Conservation (phyloP, 1,140 invertebrate species). For the Oedothorax gibbosus region DNA sequence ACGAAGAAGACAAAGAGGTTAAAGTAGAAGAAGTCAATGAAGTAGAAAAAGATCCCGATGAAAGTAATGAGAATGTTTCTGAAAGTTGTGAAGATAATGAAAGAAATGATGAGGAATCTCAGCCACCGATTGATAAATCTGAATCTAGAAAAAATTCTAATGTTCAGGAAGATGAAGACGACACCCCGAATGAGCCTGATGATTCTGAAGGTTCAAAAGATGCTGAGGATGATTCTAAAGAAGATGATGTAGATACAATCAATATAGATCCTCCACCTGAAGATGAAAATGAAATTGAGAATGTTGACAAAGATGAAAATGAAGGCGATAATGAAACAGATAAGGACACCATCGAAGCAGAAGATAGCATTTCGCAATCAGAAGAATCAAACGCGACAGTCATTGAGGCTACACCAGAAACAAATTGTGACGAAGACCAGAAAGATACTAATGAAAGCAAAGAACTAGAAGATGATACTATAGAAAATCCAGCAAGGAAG, state of each 20-base stretch:
- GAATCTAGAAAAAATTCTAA: neutral
- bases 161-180: constrained; percentile 15
- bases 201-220: neutral
- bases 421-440: constrained; percentile 1
- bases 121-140: neutral
- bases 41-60: neutral
- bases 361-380: neutral
- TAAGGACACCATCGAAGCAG: neutral
- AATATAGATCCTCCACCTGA: neutral
- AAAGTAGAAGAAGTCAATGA: constrained; percentile 7
- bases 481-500: neutral
- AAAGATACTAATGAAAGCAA: constrained; percentile 7
- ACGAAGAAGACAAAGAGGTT: neutral
- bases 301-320: constrained; percentile 8
- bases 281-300: neutral
- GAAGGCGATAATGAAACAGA: constrained; percentile 5
- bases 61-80: constrained; percentile 32
- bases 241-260: neutral
- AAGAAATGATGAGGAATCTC: constrained; percentile 15
- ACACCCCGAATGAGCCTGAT: neutral
- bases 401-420: neutral
- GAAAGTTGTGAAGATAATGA: constrained; percentile 16
- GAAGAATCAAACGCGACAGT: constrained; percentile 20
- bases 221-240: neutral
- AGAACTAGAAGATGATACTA: neutral